A percentile compares a stretch with the other conserved stretches of the same genome.
Conservation (phyloP, 2,888 invertebrate genomes). For the Teleogryllus oceanicus region DNA sequence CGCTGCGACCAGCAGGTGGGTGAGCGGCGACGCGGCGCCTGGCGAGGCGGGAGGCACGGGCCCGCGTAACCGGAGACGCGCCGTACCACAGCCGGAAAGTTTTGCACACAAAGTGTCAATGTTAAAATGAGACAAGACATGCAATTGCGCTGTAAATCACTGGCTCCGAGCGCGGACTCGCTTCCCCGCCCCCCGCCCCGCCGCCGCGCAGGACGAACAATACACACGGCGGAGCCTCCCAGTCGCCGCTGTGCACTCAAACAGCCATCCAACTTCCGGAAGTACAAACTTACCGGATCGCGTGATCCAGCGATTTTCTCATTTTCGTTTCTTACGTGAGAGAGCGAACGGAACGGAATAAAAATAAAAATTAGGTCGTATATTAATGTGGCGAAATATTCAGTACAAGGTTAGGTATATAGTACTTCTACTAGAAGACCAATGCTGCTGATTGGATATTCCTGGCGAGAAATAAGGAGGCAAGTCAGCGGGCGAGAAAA, state of each 20-base stretch:
- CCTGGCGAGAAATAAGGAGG: background rate
- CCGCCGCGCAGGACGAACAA: background rate
- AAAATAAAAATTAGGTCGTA: constrained; percentile 18
- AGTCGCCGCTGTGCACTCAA: background rate
- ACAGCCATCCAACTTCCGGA: constrained; percentile 4
- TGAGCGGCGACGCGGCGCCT: background rate
- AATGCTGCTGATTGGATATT: background rate
- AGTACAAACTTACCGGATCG: background rate
- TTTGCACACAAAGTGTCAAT: constrained; percentile 31
- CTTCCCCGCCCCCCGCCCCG: background rate
- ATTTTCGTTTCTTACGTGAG: background rate
- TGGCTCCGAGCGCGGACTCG: background rate
- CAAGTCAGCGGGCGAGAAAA: no score
- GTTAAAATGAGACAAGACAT: constrained; percentile 30
- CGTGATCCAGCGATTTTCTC: background rate
- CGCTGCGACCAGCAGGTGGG: background rate
- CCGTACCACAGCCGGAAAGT: constrained; percentile 8
- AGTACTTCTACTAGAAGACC: background rate
- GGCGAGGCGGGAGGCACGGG: background rate
- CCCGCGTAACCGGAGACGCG: background rate
- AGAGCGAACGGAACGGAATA: background rate
- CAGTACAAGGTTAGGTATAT: background rate
- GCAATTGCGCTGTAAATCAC: constrained; percentile 31
- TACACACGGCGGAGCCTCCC: background rate
- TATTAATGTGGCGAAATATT: constrained; percentile 6